Base-by-base conservation (phyloP, 2,797 vertebrate genomes). In the Typhlichthys subterraneus region DNA sequence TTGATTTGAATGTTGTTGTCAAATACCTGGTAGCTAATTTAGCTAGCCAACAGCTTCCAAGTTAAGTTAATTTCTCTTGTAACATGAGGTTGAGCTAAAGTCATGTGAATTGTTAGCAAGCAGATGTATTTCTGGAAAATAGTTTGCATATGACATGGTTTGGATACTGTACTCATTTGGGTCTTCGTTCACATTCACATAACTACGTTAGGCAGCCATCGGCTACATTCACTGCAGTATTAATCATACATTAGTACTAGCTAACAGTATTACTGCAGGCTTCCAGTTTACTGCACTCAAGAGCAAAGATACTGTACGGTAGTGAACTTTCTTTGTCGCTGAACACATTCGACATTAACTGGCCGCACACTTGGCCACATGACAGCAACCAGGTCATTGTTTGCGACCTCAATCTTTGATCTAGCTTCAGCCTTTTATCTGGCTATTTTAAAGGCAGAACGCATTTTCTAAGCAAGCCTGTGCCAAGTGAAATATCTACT, bases 41-140 rank as follows among this genome's bases (percentile, higher is more conserved):
- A 10, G 75, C 72, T 61, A 78, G 73, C 80, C 61, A 23, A 23
- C 23, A 61, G 57, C 68, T 51, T 68, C 72, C 15, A 61, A 79
- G 65, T 76, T 75, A 58, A 53, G 63, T 53, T 69, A 57, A 4
- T 33, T 50, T 46, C 45, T 29, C 10, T 53, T 53, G n/a, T 14
- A 7, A 47, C 45, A 45, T 57, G 10, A n/a, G n/a, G 12, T 47
- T 48, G 17, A 8, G 9, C 42, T 57, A 17, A 47, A 48, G 29
- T 17, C 0, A 53, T 10, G 12, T 12, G 8, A 29, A 23, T 31
- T 53, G 19, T 53, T 5, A 12, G 8, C 45, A 19, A 48, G 19
- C 38, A 5, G 19, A 38, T 1, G 33, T 5, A 38, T 6, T 38
- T 38, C 4, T 38, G 7, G 33, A 38, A 38, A 38, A 38, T 38